Evolutionary conservation across 2,888 invertebrate species (phyloP), one percentile per base, ranked within the genome.

Genomic region (Drosophila barbarae): DNA sequence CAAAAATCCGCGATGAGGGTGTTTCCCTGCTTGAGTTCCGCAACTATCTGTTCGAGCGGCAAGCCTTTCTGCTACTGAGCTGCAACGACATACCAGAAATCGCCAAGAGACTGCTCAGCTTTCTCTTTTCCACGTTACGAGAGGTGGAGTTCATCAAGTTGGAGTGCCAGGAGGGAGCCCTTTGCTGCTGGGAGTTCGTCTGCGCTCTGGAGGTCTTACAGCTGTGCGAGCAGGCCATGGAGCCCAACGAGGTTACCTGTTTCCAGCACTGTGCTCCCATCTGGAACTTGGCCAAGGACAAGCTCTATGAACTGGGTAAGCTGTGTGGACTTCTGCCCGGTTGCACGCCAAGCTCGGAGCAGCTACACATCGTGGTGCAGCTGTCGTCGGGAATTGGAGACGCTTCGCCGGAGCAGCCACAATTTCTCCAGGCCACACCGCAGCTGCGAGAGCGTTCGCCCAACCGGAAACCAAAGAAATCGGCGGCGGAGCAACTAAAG

Each of bases 161-260:
- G 26, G 91, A 91, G 50, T 92, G 93, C 56, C 95, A 95, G 30
- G 93, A 93, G 21, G 98, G 98, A 36, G 95, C 97, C 0, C 91
- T 96, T 2, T 93, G 95, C 34, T 97, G 97, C 87, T 98, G 98
- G 98, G 94, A 97, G 61, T 96, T 97, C 86, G 92, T 98, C 0
- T 97, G 96, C 65, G 95, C 96, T 67, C 91, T 97, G 64, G 98
- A 98, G 90, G 95, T 97, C 1, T 90, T 98, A 55, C 93, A 95
- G 51, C 93, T 95, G 2, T 96, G 96, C 88, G 94, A 95, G 76
- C 91, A 92, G 59, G 91, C 92, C 42, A 91, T 93, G 77, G 92
- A 92, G 78, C 92, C 92, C 26, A 93, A 93, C 74, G 93, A 93
- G 65, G 91, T 92, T 32, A 92, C 93, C 66, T 96, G 96, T 87